phyloP scores from a whole-genome alignment of 2,113 vertebrate genomes.

The Aegithalos caudatus region DNA sequence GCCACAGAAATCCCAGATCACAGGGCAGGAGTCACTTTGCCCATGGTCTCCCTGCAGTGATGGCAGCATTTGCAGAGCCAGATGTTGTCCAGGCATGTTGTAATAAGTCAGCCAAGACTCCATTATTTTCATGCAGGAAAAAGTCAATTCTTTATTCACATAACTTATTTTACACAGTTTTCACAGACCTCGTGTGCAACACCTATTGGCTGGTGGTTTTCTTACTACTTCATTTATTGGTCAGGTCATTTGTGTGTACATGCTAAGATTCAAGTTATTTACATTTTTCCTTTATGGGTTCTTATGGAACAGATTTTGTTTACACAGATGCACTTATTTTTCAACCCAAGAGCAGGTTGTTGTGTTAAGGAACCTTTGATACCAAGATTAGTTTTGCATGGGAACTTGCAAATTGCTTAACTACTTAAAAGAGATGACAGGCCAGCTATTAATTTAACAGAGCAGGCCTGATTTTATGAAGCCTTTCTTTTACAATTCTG shows the following conservation, averaged over 20 bases:
- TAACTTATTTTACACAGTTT: neutral
- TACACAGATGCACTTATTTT: neutral
- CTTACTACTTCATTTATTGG: neutral
- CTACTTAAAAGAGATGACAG: neutral
- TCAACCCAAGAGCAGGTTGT: neutral
- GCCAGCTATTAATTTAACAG: neutral
- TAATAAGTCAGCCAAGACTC: neutral
- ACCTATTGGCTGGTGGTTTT: neutral
- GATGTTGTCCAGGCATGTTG: neutral
- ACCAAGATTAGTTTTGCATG: neutral
- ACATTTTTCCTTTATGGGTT: neutral
- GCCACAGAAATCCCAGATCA: neutral
- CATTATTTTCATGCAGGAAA: neutral
- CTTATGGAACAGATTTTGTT: neutral
- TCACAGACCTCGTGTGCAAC: neutral
- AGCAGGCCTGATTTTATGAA: neutral
- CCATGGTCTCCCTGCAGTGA: fast-evolving
- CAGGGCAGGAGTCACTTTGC: neutral
- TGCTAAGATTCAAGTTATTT: neutral
- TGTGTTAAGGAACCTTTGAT: neutral
- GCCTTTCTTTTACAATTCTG: neutral
- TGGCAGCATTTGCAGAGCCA: neutral
- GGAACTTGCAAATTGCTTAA: neutral
- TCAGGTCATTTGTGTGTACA: neutral
- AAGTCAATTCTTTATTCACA: neutral